phyloP scores from a whole-genome alignment of 2,797 vertebrate species.

The Halcyon smyrnensis region DNA sequence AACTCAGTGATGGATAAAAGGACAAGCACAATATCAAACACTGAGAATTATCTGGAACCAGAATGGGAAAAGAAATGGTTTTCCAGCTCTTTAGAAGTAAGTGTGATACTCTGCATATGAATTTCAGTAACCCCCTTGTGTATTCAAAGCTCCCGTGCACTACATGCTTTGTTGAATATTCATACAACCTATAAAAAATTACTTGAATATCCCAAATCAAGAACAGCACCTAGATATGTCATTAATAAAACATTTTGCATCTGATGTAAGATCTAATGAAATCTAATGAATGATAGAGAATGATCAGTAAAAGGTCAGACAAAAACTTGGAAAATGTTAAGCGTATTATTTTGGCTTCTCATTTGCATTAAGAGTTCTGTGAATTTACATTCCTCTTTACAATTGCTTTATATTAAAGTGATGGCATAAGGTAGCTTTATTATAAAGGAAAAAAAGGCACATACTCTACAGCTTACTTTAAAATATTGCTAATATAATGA shows the following conservation, averaged over 20 bases:
- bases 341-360: not conserved
- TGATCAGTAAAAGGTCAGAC: slow-evolving; percentile 36
- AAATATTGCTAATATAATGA: not conserved
- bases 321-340: slow-evolving; percentile 17
- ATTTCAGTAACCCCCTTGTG: not conserved
- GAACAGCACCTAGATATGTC: not conserved
- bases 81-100: not conserved
- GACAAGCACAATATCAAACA: not conserved
- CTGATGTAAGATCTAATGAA: not conserved
- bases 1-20: not conserved
- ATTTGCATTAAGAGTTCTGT: not conserved
- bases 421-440: not conserved
- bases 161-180: not conserved
- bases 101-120: not conserved
- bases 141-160: not conserved
- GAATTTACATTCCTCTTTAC: not conserved
- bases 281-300: not conserved
- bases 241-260: slow-evolving; percentile 46
- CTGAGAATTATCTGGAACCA: not conserved
- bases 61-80: not conserved
- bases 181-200: not conserved
- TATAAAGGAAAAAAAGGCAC: not conserved
- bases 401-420: not conserved
- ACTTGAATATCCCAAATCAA: not conserved
- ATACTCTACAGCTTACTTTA: not conserved